A percentile compares a stretch with the other conserved stretches of the same genome.
These are phyloP conservation scores for Apodemus agrarius DNA, from an alignment of 2,797 vertebrate species.

Conservation along the genomic window DNA sequence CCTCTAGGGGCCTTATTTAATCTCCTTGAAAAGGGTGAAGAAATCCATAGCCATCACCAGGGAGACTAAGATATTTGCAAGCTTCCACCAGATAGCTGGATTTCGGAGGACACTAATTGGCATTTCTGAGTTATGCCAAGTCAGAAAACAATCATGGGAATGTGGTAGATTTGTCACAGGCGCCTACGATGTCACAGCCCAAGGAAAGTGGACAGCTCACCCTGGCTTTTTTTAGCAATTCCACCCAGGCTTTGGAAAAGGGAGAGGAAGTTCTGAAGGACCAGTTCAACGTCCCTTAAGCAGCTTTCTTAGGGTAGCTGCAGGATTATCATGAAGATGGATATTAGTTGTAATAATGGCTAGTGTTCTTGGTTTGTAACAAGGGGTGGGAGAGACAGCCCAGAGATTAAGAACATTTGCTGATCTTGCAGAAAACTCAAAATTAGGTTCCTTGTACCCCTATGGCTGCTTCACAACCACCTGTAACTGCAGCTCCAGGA, in stretches of 20 bases:
- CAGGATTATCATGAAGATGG: not conserved
- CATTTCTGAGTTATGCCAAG: slow-evolving; percentile 63
- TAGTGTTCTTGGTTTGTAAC: not conserved
- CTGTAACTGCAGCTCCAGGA: not conserved
- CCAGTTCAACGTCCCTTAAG: not conserved
- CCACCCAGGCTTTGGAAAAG: not conserved
- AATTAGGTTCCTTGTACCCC: not conserved
- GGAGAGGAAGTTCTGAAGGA: slow-evolving; percentile 29
- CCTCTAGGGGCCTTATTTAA: slow-evolving; percentile 59
- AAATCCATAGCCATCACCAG: slow-evolving; percentile 26
- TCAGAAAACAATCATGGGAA: slow-evolving; percentile 33
- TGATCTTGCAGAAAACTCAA: not conserved
- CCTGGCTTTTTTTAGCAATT: slow-evolving; percentile 56
- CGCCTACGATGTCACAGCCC: not conserved
- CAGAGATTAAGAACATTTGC: not conserved
- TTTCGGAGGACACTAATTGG: slow-evolving; percentile 67
- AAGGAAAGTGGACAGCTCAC: slow-evolving; percentile 4
- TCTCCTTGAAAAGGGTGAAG: slow-evolving; percentile 51
- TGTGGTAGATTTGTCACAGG: slow-evolving; percentile 43
- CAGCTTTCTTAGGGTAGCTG: not conserved
- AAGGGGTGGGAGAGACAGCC: no score
- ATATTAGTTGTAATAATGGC: not conserved
- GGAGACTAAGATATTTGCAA: slow-evolving; percentile 57
- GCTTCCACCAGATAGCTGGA: slow-evolving; percentile 56
- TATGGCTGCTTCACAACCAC: not conserved